Evolutionary conservation across 2,888 invertebrate genomes (phyloP), one percentile per base, ranked within the genome.

Genomic region (Athripsodes cinereus): DNA sequence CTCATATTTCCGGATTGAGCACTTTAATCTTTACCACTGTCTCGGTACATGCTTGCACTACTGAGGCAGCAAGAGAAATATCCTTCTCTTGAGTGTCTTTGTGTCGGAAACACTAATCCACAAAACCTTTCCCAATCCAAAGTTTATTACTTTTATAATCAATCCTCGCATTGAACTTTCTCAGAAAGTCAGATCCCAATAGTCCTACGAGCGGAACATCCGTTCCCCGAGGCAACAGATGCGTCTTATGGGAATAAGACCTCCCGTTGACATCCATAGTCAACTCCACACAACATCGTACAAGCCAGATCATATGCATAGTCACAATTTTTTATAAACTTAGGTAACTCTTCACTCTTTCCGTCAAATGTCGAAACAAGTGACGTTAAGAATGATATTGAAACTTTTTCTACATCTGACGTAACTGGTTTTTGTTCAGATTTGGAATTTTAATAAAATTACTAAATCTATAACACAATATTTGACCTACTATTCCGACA

Each of bases 121-220:
- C 47, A 11, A 18, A 21, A 47, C 2, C 5, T 5, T 18, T 47
- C 2, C 19, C 5, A 8, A 47, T 8, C 47, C 47, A 47, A 18
- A 47, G 19, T 47, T 47, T 18, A 47, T 47, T 47, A 47, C 16
- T 47, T 16, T 20, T 16, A 21, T 47, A 47, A 47, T 47, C 47
- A 47, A 47, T 20, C 20, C 19, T 47, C 16, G 47, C 47, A 20
- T 47, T 20, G 16, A 19, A 19, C 2, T 5, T 16, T 20, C 21
- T 20, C 13, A 47, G 19, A 47, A 47, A 47, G 19, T 47, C 47
- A 3, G 47, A 47, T 6, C 47, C 19, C 21, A 47, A 47, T 21
- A 47, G 19, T 6, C 47, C 47, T 19, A 19, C 47, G 19, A 47
- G 47, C 3, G 47, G 47, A 2, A 47, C 47, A 13, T 47, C 47